A percentile compares a stretch with the other conserved stretches of the same genome.
Evolutionary conservation across 1,140 invertebrate genomes (phyloP).

Genomic region (Portunus trituberculatus): DNA sequence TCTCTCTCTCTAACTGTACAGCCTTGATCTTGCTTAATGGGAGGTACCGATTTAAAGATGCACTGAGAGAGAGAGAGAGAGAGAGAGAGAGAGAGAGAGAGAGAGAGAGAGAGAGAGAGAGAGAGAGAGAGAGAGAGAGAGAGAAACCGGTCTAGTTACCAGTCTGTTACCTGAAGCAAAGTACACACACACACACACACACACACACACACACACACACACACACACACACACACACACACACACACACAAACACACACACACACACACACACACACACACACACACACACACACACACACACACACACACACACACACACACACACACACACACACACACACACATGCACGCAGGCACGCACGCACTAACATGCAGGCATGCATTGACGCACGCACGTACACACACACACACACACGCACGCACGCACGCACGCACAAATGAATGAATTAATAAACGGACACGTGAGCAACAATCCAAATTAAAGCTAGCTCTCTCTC

Average conservation of each 20-base stretch:
- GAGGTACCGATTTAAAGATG: not conserved
- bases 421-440: not conserved
- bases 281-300: not conserved
- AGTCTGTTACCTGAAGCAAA: not conserved
- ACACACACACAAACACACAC: not conserved
- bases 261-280: not conserved
- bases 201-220: conserved; percentile 6
- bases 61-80: conserved; percentile 38
- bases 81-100: not conserved
- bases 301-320: not conserved
- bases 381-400: not conserved
- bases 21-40: not conserved
- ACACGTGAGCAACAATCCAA: not conserved
- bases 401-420: not conserved
- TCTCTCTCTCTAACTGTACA: conserved; percentile 30
- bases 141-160: not conserved
- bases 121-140: too few relatives aligned
- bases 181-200: not conserved
- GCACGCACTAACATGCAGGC: not conserved
- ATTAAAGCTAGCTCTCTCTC: not conserved
- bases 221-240: not conserved
- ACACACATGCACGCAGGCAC: not conserved
- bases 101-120: too few relatives aligned
- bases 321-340: not conserved
- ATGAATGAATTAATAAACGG: too few relatives aligned